Conservation (phyloP, 2,888 invertebrate species). For the Athalia circularis region DNA sequence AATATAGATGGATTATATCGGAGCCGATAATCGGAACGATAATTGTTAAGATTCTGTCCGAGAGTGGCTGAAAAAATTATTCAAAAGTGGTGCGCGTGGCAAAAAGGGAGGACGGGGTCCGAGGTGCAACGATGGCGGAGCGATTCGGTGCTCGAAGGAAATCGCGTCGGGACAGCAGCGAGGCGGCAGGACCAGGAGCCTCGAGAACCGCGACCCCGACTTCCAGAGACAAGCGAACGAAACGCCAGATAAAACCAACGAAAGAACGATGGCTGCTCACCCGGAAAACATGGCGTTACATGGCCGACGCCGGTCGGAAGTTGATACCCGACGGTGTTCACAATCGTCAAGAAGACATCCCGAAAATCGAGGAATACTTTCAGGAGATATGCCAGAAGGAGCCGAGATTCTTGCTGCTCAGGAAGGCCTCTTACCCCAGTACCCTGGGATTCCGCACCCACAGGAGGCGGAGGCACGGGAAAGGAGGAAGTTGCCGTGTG, state of each 20-base stretch:
- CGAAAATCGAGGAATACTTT: constrained; percentile 89
- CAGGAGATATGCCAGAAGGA: constrained; percentile 88
- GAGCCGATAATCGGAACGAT: background rate
- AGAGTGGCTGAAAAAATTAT: background rate
- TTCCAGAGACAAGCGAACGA: constrained; percentile 78
- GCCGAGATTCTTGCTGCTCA: constrained; percentile 87
- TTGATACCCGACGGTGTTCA: constrained; percentile 88
- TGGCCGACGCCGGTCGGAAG: constrained; percentile 92
- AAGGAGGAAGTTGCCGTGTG: constrained; percentile 82
- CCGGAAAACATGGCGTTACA: constrained; percentile 93
- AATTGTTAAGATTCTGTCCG: background rate
- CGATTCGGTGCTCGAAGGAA: constrained; percentile 66
- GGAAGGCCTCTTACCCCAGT: constrained; percentile 88
- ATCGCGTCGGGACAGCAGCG: constrained; percentile 70
- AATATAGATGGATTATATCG: background rate
- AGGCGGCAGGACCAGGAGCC: constrained; percentile 59
- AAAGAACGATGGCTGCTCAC: constrained; percentile 92
- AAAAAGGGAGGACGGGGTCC: constrained; percentile 66
- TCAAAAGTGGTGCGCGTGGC: constrained; percentile 72
- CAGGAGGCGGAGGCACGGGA: constrained; percentile 76
- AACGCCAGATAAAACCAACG: constrained; percentile 77
- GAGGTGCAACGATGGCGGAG: constrained; percentile 67
- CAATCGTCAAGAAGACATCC: constrained; percentile 85
- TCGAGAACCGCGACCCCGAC: constrained; percentile 59
- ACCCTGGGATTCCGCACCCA: constrained; percentile 76